These are phyloP conservation scores for Spatulosminthurus flaviceps DNA, from an alignment of 2,888 invertebrate genomes.

Conservation along the genomic window DNA sequence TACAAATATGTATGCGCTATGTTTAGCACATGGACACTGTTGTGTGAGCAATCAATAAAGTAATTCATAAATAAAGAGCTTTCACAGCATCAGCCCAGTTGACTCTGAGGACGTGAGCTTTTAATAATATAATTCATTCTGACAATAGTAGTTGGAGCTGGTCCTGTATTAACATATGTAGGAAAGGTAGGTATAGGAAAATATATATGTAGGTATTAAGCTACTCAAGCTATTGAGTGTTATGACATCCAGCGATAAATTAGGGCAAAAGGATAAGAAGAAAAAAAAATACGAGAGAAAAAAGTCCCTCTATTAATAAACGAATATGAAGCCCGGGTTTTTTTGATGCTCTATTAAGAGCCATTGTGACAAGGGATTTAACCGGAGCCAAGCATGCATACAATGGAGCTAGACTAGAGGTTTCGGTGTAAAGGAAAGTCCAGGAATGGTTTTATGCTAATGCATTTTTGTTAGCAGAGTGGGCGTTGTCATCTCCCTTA, in stretches of 20 bases:
- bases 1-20: no score
- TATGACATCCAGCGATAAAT: conserved; percentile 22
- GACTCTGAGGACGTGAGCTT: no score
- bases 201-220: no score
- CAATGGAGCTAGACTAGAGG: not conserved
- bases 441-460: conserved; percentile 48
- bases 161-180: no score
- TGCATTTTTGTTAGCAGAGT: conserved; percentile 50
- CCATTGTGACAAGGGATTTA: not conserved
- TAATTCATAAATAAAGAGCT: conserved; percentile 31
- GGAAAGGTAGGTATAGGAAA: no score
- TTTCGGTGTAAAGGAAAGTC: not conserved
- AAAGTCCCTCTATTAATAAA: no score
- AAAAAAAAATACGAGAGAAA: not conserved
- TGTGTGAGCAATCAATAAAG: conserved; percentile 31
- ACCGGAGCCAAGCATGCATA: no score
- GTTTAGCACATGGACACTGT: no score
- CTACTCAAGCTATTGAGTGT: no score
- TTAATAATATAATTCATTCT: no score
- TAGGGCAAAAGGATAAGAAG: conserved; percentile 20
- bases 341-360: not conserved
- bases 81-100: not conserved
- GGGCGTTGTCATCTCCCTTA: conserved; percentile 45
- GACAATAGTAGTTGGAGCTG: no score
- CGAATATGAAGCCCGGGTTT: no score